These are phyloP conservation scores for Montipora cactus DNA, from an alignment of 64 coral and sea anemone genomes.

Conservation along the genomic window DNA sequence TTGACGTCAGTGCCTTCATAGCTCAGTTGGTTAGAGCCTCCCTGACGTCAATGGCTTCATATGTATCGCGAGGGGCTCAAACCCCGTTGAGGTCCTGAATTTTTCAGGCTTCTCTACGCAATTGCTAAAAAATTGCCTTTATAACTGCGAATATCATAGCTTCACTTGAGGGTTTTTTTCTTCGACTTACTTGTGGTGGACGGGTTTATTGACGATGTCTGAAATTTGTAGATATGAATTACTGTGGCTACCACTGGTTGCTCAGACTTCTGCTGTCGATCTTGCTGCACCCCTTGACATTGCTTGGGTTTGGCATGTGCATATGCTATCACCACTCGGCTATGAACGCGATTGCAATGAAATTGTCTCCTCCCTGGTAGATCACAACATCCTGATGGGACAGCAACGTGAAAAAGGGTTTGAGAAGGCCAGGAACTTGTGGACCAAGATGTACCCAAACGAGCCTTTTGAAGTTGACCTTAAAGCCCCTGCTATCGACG, in stretches of 20 bases:
- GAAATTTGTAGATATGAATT: conserved; percentile 22
- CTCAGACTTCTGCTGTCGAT: neutral
- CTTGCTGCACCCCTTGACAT: conserved; percentile 53
- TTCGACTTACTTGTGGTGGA: neutral
- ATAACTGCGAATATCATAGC: too few species aligned
- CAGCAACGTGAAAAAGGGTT: conserved; percentile 7
- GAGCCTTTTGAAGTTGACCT: conserved; percentile 70
- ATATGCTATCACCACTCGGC: conserved; percentile 54
- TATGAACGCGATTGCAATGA: conserved; percentile 51
- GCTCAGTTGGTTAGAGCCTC: too few species aligned
- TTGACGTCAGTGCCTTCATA: too few species aligned
- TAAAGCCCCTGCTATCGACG: neutral
- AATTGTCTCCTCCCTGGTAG: conserved; percentile 36
- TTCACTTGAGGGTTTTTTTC: too few species aligned
- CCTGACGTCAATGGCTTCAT: too few species aligned
- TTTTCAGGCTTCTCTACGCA: too few species aligned
- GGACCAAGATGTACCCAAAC: conserved; percentile 22
- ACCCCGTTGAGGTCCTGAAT: too few species aligned
- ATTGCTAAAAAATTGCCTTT: too few species aligned
- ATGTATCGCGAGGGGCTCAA: too few species aligned
- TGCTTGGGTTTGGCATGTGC: conserved; percentile 70
- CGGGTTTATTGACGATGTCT: neutral
- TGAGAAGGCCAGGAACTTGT: conserved; percentile 10
- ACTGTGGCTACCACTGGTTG: conserved; percentile 50
- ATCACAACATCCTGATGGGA: conserved; percentile 25